These are phyloP conservation scores for Falco peregrinus DNA, from an alignment of 2,797 vertebrate species.

Conservation along the genomic window DNA sequence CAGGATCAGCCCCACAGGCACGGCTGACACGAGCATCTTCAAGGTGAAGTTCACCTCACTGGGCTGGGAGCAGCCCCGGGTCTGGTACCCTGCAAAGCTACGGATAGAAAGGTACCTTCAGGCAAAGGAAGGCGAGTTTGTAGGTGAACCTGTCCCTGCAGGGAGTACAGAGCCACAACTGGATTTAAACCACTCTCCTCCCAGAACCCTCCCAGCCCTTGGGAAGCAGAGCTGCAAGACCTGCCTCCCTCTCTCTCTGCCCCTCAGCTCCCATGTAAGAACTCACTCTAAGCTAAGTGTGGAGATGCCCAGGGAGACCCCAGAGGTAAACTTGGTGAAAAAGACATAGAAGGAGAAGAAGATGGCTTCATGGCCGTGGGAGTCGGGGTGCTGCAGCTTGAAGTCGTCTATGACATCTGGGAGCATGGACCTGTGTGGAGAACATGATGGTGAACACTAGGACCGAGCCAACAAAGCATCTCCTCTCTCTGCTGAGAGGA, in stretches of 20 bases:
- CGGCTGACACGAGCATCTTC: conserved; percentile 89
- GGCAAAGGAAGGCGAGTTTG: not conserved
- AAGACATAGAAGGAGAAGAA: conserved; percentile 99
- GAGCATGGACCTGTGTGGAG: conserved; percentile 90
- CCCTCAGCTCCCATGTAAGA: accelerated
- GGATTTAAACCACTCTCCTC: not conserved
- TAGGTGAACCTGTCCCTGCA: not conserved
- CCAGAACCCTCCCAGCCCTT: not conserved
- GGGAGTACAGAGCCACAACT: not conserved
- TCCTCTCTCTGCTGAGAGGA: not conserved
- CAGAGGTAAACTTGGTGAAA: conserved; percentile 97
- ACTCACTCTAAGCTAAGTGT: conserved; percentile 97
- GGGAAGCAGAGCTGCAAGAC: not conserved
- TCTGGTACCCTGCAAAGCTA: conserved; percentile 93
- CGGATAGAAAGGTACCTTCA: not conserved
- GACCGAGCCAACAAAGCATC: not conserved
- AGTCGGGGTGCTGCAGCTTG: conserved; percentile 87
- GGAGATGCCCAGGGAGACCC: conserved; percentile 93
- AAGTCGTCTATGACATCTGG: conserved; percentile 96
- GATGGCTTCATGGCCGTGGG: conserved; percentile 90
- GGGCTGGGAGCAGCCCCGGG: conserved; percentile 88
- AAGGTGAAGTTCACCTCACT: conserved; percentile 84
- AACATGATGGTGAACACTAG: not conserved
- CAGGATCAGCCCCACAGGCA: conserved; percentile 86
- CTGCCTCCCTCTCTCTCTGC: not conserved